Percentiles rank a stretch among this genome's conserved stretches.
Conservation (phyloP, 2,888 invertebrate species). For the Cheilosia vulpina region DNA sequence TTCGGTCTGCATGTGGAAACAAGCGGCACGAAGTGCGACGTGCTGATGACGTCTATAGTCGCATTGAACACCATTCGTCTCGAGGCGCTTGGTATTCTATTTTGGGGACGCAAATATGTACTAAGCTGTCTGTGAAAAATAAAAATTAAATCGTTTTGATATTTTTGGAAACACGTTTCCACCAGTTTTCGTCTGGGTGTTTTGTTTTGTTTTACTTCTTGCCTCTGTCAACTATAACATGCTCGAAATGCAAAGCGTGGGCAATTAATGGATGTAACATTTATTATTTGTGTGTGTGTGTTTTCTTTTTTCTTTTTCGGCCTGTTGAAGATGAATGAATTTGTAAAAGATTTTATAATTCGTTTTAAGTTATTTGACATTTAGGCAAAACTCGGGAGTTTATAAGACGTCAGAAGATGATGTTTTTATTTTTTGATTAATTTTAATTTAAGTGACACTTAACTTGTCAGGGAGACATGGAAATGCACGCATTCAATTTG, state of each 20-base stretch:
- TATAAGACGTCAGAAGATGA: background rate
- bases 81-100: conserved; percentile 69
- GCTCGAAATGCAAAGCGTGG: conserved; percentile 55
- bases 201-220: conserved; percentile 14
- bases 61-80: conserved; percentile 65
- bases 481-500: background rate
- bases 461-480: background rate
- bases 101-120: conserved; percentile 35
- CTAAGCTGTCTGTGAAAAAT: conserved; percentile 28
- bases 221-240: conserved; percentile 30
- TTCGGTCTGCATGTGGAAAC: background rate
- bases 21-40: conserved; percentile 33
- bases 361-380: conserved; percentile 1
- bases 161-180: conserved; percentile 70
- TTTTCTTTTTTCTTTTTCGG: conserved; percentile 2
- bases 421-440: background rate
- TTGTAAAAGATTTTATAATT: conserved; percentile 40
- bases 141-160: conserved; percentile 38
- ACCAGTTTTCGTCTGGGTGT: conserved; percentile 43
- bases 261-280: conserved; percentile 57
- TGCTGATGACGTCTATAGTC: conserved; percentile 61
- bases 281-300: conserved; percentile 32
- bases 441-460: background rate
- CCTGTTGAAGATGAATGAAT: conserved; percentile 44
- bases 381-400: background rate